phyloP scores from a whole-genome alignment of 2,113 vertebrate species.

The Apteryx mantelli region DNA sequence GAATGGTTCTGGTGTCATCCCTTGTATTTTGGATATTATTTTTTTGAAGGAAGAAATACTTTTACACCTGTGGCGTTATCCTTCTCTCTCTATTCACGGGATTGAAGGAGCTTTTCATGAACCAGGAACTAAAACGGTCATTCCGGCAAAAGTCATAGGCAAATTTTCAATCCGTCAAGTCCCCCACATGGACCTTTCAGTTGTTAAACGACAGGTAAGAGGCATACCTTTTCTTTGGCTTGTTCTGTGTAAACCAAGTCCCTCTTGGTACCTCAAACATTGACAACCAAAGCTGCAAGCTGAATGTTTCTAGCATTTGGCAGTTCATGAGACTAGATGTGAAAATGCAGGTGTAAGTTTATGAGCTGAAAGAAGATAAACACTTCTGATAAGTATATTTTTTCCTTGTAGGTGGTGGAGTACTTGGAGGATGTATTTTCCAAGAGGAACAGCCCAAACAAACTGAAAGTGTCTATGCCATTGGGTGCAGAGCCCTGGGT shows the following conservation, averaged over 20 bases:
- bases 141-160: slow-evolving; percentile 87
- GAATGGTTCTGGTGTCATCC: neutral
- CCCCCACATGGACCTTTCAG: slow-evolving; percentile 83
- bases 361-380: neutral
- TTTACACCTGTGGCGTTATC: slow-evolving; percentile 87
- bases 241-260: neutral
- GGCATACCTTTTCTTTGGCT: neutral
- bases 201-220: slow-evolving; percentile 87
- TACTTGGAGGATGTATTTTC: slow-evolving; percentile 85
- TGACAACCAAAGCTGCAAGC: neutral
- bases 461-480: slow-evolving; percentile 82
- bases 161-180: slow-evolving; percentile 95
- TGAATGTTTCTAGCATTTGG: neutral
- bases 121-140: slow-evolving; percentile 88
- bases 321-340: neutral
- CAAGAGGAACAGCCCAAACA: slow-evolving; percentile 88
- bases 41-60: slow-evolving; percentile 87
- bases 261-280: neutral
- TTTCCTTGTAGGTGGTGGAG: slow-evolving; percentile 62
- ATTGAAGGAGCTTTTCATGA: slow-evolving; percentile 90
- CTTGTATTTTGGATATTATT: neutral
- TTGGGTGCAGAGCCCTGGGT: slow-evolving; percentile 86
- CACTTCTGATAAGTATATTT: neutral
- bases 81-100: slow-evolving; percentile 90
- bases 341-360: neutral